phyloP scores from a whole-genome alignment of 2,797 vertebrate species.

The Trichosurus vulpecula region DNA sequence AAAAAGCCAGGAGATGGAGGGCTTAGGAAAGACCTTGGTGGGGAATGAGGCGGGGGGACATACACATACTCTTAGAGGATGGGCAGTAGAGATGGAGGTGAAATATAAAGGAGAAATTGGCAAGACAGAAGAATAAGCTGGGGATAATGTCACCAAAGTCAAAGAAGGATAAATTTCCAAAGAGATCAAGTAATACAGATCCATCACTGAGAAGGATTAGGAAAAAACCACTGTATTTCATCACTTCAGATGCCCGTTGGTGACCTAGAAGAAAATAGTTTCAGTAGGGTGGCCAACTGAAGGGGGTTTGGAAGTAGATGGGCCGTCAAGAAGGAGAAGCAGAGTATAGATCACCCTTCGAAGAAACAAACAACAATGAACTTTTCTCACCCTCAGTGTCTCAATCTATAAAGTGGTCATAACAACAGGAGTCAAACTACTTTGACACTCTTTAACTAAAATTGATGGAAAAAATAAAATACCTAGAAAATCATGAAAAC shows the following conservation, averaged over 20 bases:
- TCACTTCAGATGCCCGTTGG: neutral
- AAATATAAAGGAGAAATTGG: neutral
- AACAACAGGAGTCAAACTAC: conserved; percentile 22
- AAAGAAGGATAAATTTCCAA: neutral
- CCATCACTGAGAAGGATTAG: neutral
- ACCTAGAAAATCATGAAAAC: conserved; percentile 17
- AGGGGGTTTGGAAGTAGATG: neutral
- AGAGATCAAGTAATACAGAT: neutral
- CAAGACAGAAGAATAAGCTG: neutral
- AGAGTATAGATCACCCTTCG: neutral
- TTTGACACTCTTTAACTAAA: conserved; percentile 54
- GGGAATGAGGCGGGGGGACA: too few relatives aligned
- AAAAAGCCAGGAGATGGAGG: neutral
- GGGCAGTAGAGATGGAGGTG: neutral
- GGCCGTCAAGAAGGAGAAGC: neutral
- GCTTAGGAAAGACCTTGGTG: neutral
- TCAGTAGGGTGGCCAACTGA: neutral
- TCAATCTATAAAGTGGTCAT: conserved; percentile 50
- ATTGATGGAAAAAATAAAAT: neutral
- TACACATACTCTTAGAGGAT: neutral
- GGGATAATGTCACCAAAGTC: neutral
- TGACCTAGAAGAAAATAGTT: neutral
- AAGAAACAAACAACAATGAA: conserved; percentile 50
- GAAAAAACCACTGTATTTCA: neutral
- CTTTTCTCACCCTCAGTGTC: conserved; percentile 31